These are phyloP conservation scores for Ataeniobius toweri DNA, from an alignment of 2,797 vertebrate genomes.

Conservation along the genomic window DNA sequence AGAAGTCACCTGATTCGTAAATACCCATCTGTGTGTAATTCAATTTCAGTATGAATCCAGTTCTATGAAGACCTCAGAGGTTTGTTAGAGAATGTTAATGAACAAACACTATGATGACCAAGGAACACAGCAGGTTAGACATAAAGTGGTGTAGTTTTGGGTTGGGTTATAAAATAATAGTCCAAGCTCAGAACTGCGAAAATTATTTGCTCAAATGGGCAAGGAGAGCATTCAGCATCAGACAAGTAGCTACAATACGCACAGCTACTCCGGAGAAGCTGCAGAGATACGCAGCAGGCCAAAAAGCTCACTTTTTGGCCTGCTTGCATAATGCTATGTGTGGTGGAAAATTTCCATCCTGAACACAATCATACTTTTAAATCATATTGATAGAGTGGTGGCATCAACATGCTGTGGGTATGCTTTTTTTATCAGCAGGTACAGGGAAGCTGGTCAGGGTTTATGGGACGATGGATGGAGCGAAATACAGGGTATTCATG, in stretches of 20 bases:
- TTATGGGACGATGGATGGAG: neutral
- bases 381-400: neutral
- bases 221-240: too few species aligned
- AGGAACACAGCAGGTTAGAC: too few species aligned
- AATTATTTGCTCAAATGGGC: neutral
- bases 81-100: too few species aligned
- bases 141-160: too few species aligned
- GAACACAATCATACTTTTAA: too few species aligned
- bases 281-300: neutral
- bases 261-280: neutral
- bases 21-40: too few species aligned
- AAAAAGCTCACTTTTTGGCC: neutral
- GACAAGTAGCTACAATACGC: neutral
- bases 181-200: neutral
- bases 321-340: neutral
- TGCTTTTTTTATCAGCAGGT: neutral
- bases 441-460: neutral
- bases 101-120: too few species aligned
- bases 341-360: neutral
- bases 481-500: neutral
- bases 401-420: neutral
- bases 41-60: too few species aligned
- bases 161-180: too few species aligned
- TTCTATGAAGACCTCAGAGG: too few species aligned
- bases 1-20: neutral